Percentiles rank a stretch among this genome's conserved stretches.
Evolutionary conservation across 1,140 invertebrate genomes (phyloP).

Genomic region (Drosophila leontia): DNA sequence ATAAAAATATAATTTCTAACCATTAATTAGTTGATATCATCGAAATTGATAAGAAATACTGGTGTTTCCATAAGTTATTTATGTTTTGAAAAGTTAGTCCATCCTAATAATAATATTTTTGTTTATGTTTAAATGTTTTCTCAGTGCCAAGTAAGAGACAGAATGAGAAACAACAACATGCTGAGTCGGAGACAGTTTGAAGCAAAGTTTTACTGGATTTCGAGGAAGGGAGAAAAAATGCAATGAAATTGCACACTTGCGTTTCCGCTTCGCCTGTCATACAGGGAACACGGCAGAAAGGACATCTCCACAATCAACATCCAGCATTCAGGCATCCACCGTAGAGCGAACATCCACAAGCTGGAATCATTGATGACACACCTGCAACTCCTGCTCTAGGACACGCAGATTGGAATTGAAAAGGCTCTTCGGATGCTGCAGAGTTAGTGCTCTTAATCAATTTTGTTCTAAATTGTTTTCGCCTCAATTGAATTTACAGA

Average conservation of each 20-base stretch:
- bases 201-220: conserved; percentile 64
- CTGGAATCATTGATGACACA: conserved; percentile 47
- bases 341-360: conserved; percentile 14
- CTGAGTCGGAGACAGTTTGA: conserved; percentile 50
- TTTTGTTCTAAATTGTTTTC: conserved; percentile 71
- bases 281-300: conserved; percentile 29
- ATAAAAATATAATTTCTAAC: background rate
- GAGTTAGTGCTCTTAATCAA: conserved; percentile 64
- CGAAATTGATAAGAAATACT: no score
- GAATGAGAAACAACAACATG: conserved; percentile 25
- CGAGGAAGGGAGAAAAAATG: conserved; percentile 50
- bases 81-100: background rate
- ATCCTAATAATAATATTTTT: no score
- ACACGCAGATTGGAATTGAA: conserved; percentile 74
- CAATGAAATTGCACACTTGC: conserved; percentile 81
- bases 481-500: conserved; percentile 41
- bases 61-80: background rate
- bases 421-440: conserved; percentile 25
- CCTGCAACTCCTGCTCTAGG: conserved; percentile 55
- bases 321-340: conserved; percentile 14
- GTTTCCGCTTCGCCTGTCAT: conserved; percentile 71
- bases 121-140: no score
- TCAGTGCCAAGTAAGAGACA: conserved; percentile 10
- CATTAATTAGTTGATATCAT: background rate
- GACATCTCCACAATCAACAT: conserved; percentile 17